Evolutionary conservation across 2,113 vertebrate species (phyloP), one percentile per base, ranked within the genome.

Genomic region (Platysteira castanea): DNA sequence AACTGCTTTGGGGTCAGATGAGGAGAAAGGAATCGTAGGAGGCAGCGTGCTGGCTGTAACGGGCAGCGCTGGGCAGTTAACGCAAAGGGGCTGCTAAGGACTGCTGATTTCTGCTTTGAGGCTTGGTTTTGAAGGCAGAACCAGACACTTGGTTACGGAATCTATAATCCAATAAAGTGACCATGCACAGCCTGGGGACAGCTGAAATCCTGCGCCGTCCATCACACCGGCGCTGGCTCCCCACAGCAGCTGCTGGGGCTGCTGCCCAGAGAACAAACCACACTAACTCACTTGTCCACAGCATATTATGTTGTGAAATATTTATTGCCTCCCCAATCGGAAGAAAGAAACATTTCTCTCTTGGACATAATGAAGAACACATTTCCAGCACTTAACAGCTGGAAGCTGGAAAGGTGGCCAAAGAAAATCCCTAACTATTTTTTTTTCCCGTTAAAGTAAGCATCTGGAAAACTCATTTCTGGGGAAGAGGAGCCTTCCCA

Each of bases 281-380:
- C 44, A 46, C 35, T 22, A 37, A 65, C 92, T 90, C 76, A 19
- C 60, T 95, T 97, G 93, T 96, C 94, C 76, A 15, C 82, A 82
- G 91, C 89, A 64, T 4, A 88, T 95, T 95, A 94, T 21, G 46
- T 2, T 90, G 57, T 53, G 77, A 80, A 89, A 74, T 95, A 95
- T 95, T 97, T 95, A 95, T 61, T 91, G 87, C 91, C 84, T 78
- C 57, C 83, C 77, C 37, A 12, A 73, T 92, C 30, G 39, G 95
- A 96, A 95, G 92, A 95, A 95, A 90, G 83, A 96, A 95, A 95
- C 95, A 86, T 95, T 93, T 96, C 73, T 92, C 93, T 92, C 80
- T 52, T 10, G 21, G 71, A 93, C 83, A 89, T 97, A 96, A 97
- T 75, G 80, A 96, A 93, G 73, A 96, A 83, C 95, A 96, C 67